Evolutionary conservation across 1,140 invertebrate species (phyloP).

Genomic region (Potamilus streckersoni): DNA sequence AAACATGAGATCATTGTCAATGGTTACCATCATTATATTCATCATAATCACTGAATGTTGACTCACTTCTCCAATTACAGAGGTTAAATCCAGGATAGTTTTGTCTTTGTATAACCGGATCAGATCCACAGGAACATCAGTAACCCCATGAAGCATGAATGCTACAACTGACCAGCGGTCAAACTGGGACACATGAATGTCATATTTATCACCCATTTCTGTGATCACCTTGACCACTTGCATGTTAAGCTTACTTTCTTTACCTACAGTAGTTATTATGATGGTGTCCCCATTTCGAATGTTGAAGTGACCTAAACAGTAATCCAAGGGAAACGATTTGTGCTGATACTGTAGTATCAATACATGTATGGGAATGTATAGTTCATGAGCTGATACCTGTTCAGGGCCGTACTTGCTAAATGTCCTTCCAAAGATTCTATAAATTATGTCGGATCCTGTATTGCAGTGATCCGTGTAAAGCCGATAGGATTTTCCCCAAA

Average conservation of each 20-base stretch:
- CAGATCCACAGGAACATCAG: slow-evolving; percentile 56
- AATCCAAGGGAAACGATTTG: slow-evolving; percentile 44
- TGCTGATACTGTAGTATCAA: slow-evolving; percentile 45
- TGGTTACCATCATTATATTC: slow-evolving; percentile 42
- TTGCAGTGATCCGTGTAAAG: slow-evolving; percentile 56
- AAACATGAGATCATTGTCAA: slow-evolving; percentile 49
- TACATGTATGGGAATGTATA: slow-evolving; percentile 51
- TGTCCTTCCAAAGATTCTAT: slow-evolving; percentile 44
- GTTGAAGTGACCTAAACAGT: slow-evolving; percentile 47
- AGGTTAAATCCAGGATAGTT: slow-evolving; percentile 41
- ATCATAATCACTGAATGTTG: slow-evolving; percentile 34
- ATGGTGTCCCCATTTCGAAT: slow-evolving; percentile 45
- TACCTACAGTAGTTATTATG: slow-evolving; percentile 47
- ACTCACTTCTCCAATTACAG: slow-evolving; percentile 39
- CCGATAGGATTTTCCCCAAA: slow-evolving; percentile 57
- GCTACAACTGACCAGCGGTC: slow-evolving; percentile 59
- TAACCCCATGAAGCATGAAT: slow-evolving; percentile 56
- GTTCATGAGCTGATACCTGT: slow-evolving; percentile 46
- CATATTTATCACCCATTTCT: slow-evolving; percentile 41
- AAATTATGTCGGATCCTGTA: slow-evolving; percentile 50
- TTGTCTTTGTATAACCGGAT: slow-evolving; percentile 47
- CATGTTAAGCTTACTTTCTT: slow-evolving; percentile 41
- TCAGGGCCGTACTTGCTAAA: slow-evolving; percentile 45
- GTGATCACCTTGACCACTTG: slow-evolving; percentile 47
- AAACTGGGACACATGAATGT: slow-evolving; percentile 48